These are phyloP conservation scores for Cynocephalus volans DNA, from an alignment of 2,113 vertebrate species.

Conservation along the genomic window DNA sequence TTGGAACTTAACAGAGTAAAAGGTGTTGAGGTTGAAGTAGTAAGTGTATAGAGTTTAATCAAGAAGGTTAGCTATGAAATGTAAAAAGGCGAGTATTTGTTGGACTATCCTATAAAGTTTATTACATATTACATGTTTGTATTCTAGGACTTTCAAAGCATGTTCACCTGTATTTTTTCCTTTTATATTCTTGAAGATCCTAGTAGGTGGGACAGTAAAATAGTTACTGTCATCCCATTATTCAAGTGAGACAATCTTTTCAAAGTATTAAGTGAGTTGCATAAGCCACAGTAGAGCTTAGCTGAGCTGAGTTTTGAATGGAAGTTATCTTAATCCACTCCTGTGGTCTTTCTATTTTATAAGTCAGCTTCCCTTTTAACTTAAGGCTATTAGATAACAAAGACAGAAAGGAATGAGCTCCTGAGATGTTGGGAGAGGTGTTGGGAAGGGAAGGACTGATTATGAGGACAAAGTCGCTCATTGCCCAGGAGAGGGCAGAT, in stretches of 20 bases:
- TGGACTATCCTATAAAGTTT: background rate
- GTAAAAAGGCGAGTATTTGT: background rate
- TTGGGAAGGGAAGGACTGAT: background rate
- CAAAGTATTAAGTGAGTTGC: background rate
- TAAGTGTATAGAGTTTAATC: background rate
- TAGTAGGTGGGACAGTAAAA: background rate
- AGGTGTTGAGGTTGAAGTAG: background rate
- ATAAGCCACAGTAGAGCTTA: background rate
- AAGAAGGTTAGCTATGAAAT: background rate
- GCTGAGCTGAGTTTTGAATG: background rate
- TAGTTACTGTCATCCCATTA: background rate
- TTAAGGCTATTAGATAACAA: constrained; percentile 21
- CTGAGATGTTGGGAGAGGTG: background rate
- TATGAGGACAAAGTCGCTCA: background rate
- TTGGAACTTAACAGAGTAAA: background rate
- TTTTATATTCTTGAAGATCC: background rate
- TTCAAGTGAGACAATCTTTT: background rate
- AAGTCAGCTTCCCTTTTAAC: background rate
- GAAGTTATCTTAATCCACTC: background rate
- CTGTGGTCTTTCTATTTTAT: constrained; percentile 27
- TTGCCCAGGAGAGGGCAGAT: background rate
- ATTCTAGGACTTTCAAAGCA: background rate
- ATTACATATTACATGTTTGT: background rate
- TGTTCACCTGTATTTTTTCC: background rate
- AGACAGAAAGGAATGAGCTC: background rate